Percentiles rank a stretch among this genome's conserved stretches.
These are phyloP conservation scores for Centrocercus urophasianus DNA, from an alignment of 2,113 vertebrate genomes.

Conservation along the genomic window DNA sequence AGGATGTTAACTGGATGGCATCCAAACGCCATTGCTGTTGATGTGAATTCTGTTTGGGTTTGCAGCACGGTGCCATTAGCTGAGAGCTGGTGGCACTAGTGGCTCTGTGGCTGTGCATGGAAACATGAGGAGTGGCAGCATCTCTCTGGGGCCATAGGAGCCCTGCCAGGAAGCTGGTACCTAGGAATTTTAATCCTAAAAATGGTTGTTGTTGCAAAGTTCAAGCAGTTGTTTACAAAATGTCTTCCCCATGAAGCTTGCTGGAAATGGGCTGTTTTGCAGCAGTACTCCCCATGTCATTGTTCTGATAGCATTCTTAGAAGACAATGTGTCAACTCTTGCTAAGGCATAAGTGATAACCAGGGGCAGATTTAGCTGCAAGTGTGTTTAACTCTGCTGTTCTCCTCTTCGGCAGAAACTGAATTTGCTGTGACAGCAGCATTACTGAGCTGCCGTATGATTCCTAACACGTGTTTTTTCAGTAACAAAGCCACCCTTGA, in stretches of 20 bases:
- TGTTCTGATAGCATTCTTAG: conserved; percentile 1
- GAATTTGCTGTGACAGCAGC: conserved; percentile 58
- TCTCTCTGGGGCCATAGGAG: not conserved
- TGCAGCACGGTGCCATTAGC: not conserved
- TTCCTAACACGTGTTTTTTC: conserved; percentile 20
- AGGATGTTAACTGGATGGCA: not conserved
- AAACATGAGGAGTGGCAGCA: rapidly evolving
- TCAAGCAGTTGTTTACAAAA: not conserved
- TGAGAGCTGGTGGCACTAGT: not conserved
- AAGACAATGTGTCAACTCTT: conserved; percentile 26
- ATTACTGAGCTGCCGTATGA: not conserved
- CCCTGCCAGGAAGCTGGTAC: not conserved
- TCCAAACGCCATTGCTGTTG: not conserved
- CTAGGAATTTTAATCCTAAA: not conserved
- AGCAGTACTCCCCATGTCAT: not conserved
- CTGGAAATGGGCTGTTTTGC: conserved; percentile 10
- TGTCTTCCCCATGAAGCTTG: not conserved
- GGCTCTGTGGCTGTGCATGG: not conserved
- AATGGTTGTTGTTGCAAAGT: not conserved
- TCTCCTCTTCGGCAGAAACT: conserved; percentile 20
- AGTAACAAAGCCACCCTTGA: conserved; percentile 24
- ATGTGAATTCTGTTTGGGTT: not conserved
- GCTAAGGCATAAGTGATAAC: conserved; percentile 39
- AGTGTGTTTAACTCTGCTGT: conserved; percentile 14
- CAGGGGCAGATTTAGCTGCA: conserved; percentile 25